Base-by-base conservation (phyloP, 2,888 invertebrate genomes). In the Diplolepis rosae region DNA sequence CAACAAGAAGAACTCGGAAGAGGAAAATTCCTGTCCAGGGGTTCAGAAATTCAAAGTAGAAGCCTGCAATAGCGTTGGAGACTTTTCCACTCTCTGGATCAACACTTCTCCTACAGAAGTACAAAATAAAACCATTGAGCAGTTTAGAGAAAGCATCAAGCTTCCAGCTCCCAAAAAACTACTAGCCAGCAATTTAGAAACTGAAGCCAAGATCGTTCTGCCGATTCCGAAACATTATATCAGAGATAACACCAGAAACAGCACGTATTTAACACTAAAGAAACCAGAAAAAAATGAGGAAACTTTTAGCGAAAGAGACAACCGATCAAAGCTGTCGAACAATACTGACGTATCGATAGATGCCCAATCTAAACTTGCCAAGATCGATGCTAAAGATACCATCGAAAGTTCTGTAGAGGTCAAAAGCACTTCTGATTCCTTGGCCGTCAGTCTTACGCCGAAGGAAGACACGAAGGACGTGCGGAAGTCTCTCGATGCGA, bases 41-140 rank as follows among this genome's bases (percentile, higher is more conserved):
- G 32, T 73, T 1, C 71, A 70, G 66, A 77, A 81, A 65, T 86
- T 81, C 50, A 87, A 87, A 66, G 75, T 88, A 30, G 87, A 88
- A 52, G 87, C 87, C 1, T 83, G 81, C 27, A 88, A 88, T 69
- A 88, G 87, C 45, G 85, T 83, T 0, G 88, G 85, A 0, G 87
- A 88, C 51, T 83, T 87, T 18, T 84, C 88, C 0, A 87, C 86
- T 0, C 51, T 87, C 0, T 80, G 76, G 82, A 68, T 87, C 13
- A 85, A 82, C 39, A 74, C 82, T 0, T 66, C 69, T 0, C 51
- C 24, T 0, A 69, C 27, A 4, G 74, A 77, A 5, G 51, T 69
- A 3, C 39, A 65, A 28, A 48, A 69, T 1, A 28, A 24, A 2
- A 65, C 65, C 3, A 61, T 78, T 1, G 87, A 86, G n/a, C 85